Evolutionary conservation across 30 jellyfish, hydroid and myxozoan genomes (phyloP), one percentile per base, ranked within the genome.

Genomic region (Hydra vulgaris): DNA sequence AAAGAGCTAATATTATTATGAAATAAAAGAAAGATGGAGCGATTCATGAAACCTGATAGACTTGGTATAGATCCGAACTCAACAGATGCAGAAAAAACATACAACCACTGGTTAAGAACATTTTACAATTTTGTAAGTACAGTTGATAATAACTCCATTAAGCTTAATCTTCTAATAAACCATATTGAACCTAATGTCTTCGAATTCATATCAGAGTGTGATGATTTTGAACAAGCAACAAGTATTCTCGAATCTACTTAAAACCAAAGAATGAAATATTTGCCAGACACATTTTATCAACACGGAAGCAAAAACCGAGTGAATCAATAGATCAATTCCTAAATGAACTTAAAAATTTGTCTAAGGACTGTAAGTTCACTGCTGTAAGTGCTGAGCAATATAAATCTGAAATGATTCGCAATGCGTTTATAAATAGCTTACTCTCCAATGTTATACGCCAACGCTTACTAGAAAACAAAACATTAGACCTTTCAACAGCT

Each of bases 41-140:
- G 74, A 85, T 79, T 79, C 21, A 77, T 85, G 74, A 70, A 68
- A 66, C 95, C 95, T 71, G 92, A 85, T 18, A 78, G 94, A 71
- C 73, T 87, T 25, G 92, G 78, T 74, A 84, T 71, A 8, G 26
- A 54, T 67, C 88, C 88, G 26, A 82, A 82, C 78, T 20, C 85
- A 15, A 27, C 88, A 20, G 81, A 68, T 19, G 91, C 92, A 3
- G 93, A 84, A 27, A 75, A 82, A 71, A 71, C 54, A 68, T 87
- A 79, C 91, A 82, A 79, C 55, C 89, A 87, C 73, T 87, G 94
- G 96, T 81, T 75, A 16, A 53, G 73, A 71, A 87, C 94, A 24
- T 87, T 87, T 70, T 88, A 82, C 78, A 81, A 76, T 71, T 87
- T 78, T 82, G 70, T 87, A 73, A 89, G 81, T 40, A 40, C 61